phyloP scores from a whole-genome alignment of 2,113 vertebrate species.

The Galbula dea region DNA sequence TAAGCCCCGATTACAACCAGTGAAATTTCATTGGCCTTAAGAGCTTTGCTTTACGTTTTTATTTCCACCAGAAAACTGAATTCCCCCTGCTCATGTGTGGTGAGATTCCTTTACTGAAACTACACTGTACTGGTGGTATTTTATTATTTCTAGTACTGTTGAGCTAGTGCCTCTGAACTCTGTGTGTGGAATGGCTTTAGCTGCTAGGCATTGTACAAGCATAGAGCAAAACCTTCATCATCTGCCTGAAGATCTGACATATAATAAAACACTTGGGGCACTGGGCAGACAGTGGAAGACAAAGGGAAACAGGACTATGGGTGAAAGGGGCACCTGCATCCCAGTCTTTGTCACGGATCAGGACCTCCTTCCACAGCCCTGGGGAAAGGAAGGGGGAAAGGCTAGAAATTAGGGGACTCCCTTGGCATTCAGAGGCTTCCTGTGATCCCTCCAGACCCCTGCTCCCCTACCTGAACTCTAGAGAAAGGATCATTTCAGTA shows the following conservation, averaged over 20 bases:
- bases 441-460: not conserved
- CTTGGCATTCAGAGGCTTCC: not conserved
- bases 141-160: not conserved
- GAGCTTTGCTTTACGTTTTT: slow-evolving; percentile 25
- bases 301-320: not conserved
- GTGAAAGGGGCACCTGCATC: not conserved
- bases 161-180: not conserved
- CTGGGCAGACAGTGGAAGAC: not conserved
- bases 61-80: slow-evolving; percentile 16
- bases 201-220: not conserved
- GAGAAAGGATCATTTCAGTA: not conserved
- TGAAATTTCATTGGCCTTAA: slow-evolving; percentile 47
- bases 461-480: not conserved
- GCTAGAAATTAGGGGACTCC: not conserved
- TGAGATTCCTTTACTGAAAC: slow-evolving; percentile 13
- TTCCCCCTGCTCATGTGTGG: not conserved
- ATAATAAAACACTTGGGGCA: not conserved
- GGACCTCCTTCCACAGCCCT: not conserved
- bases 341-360: not conserved
- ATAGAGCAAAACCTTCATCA: not conserved
- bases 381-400: not conserved
- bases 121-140: not conserved
- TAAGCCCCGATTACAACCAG: slow-evolving; percentile 1
- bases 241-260: not conserved
- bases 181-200: not conserved